phyloP scores from a whole-genome alignment of 2,888 invertebrate genomes.

The Pollenia griseotomentosa region DNA sequence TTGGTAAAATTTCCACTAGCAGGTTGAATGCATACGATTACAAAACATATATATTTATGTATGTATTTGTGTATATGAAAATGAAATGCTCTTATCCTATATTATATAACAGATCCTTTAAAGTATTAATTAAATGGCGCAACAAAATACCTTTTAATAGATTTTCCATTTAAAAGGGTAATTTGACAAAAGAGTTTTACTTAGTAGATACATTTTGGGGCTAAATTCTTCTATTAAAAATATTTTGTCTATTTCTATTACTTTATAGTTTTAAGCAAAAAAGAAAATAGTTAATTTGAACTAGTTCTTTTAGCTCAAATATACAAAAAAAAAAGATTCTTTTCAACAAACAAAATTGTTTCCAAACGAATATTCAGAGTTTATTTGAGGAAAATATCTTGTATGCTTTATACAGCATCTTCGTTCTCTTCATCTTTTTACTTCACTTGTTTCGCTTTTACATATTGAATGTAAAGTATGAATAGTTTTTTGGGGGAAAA shows the following conservation, averaged over 20 bases:
- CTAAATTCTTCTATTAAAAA: too few relatives aligned
- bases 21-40: conserved; percentile 19
- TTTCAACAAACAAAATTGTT: too few relatives aligned
- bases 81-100: conserved; percentile 27
- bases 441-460: background rate
- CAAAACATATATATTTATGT: conserved; percentile 17
- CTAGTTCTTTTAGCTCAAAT: too few relatives aligned
- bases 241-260: too few relatives aligned
- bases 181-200: background rate
- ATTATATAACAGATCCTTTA: conserved; percentile 43
- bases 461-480: background rate
- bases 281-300: too few relatives aligned
- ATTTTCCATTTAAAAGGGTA: background rate
- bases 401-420: too few relatives aligned
- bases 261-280: too few relatives aligned
- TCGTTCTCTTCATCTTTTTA: background rate
- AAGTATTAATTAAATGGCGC: conserved; percentile 17
- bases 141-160: conserved; percentile 17
- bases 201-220: too few relatives aligned
- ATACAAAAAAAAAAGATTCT: too few relatives aligned
- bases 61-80: background rate
- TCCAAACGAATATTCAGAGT: too few relatives aligned
- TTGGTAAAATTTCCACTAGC: conserved; percentile 57
- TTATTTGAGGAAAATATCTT: too few relatives aligned
- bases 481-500: background rate